phyloP scores from a whole-genome alignment of 2,888 invertebrate genomes.

The Drosophila kanekoi region DNA sequence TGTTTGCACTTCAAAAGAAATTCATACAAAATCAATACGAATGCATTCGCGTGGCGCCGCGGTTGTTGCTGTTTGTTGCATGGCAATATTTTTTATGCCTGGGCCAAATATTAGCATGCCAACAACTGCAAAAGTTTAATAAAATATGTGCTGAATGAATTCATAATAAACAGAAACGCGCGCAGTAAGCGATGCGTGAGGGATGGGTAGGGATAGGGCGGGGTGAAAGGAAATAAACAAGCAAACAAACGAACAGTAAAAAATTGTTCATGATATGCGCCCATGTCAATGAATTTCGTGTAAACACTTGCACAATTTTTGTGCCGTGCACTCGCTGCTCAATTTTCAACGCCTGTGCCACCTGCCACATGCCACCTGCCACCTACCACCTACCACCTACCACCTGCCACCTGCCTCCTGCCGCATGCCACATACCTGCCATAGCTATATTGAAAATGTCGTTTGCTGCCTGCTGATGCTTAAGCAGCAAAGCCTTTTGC shows the following conservation, averaged over 20 bases:
- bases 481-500: too few species aligned
- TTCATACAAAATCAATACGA: constrained; percentile 48
- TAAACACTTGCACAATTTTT: neutral
- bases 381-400: too few species aligned
- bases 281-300: neutral
- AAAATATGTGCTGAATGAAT: constrained; percentile 40
- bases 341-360: neutral
- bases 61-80: constrained; percentile 26
- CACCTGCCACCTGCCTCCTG: too few species aligned
- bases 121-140: constrained; percentile 15
- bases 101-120: constrained; percentile 21
- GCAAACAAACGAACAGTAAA: neutral
- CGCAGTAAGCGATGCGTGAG: neutral
- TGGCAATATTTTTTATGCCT: constrained; percentile 18
- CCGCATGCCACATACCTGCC: too few species aligned
- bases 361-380: neutral
- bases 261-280: neutral
- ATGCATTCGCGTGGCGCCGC: constrained; percentile 5
- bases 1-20: constrained; percentile 40
- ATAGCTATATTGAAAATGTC: neutral
- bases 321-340: neutral
- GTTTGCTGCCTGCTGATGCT: too few species aligned
- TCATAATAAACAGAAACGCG: constrained; percentile 27
- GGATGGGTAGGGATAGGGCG: too few species aligned
- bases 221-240: constrained; percentile 5